Percentiles rank a stretch among this genome's conserved stretches.
Evolutionary conservation across 1,140 invertebrate genomes (phyloP).

Genomic region (Trigoniulus corallinus): DNA sequence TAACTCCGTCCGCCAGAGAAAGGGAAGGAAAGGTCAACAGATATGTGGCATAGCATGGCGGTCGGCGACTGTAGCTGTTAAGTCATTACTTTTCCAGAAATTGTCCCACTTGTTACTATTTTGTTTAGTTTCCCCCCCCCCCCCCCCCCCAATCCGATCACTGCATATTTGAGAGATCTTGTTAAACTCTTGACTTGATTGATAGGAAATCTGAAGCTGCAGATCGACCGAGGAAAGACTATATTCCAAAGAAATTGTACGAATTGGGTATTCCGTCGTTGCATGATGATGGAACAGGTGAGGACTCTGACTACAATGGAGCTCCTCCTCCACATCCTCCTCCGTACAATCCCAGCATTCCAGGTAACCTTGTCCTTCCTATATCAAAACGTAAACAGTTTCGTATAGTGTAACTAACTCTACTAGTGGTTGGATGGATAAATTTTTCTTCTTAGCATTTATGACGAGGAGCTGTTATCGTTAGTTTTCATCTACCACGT

Average conservation of each 20-base stretch:
- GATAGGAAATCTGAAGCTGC: constrained; percentile 84
- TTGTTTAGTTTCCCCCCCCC: too few relatives aligned
- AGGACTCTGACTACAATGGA: constrained; percentile 15
- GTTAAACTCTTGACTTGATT: constrained; percentile 7
- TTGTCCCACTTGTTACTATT: too few relatives aligned
- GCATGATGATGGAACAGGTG: constrained; percentile 13
- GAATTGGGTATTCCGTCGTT: constrained; percentile 52
- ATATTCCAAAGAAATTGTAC: constrained; percentile 77
- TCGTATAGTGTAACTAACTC: too few relatives aligned
- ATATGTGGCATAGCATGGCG: not conserved
- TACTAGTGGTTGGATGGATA: not conserved
- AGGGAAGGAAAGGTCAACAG: not conserved
- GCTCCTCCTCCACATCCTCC: constrained; percentile 9
- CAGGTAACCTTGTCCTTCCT: constrained; percentile 4
- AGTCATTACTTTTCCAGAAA: too few relatives aligned
- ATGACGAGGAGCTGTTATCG: not conserved
- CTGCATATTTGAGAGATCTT: too few relatives aligned
- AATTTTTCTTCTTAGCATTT: not conserved
- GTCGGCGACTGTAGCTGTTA: too few relatives aligned
- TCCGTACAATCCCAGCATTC: too few relatives aligned
- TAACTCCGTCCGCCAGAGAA: too few relatives aligned
- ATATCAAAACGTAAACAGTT: too few relatives aligned
- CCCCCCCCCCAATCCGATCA: too few relatives aligned
- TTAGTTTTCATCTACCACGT: not conserved
- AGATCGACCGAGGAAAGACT: constrained; percentile 71